A percentile compares a stretch with the other conserved stretches of the same genome.
These are phyloP conservation scores for Graptemys geographica DNA, from an alignment of 2,797 vertebrate genomes.

Conservation along the genomic window DNA sequence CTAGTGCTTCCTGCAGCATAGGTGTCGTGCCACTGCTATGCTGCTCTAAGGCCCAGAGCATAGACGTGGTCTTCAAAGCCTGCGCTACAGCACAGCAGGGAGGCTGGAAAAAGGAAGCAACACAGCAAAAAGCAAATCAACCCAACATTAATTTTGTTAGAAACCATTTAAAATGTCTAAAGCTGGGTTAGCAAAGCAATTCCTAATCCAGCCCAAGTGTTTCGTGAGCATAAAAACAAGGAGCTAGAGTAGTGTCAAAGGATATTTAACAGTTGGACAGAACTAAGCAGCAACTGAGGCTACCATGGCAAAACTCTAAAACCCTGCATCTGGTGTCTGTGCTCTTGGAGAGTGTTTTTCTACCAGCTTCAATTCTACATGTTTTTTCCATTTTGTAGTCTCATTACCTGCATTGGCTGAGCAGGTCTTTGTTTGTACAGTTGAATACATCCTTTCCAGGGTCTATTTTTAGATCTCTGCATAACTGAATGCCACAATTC, in stretches of 20 bases:
- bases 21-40: neutral
- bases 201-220: neutral
- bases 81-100: fast-evolving
- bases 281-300: neutral
- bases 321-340: neutral
- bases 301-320: neutral
- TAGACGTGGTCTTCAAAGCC: neutral
- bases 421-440: conserved; percentile 68
- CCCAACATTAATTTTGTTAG: fast-evolving
- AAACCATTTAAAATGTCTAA: fast-evolving
- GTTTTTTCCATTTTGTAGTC: conserved; percentile 61
- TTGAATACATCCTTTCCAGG: conserved; percentile 71
- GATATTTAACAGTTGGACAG: neutral
- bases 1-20: neutral
- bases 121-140: fast-evolving
- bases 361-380: neutral
- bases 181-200: neutral
- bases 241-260: neutral
- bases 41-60: too few relatives aligned
- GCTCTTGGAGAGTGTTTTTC: conserved; percentile 28
- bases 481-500: conserved; percentile 58
- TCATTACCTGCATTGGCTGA: conserved; percentile 63
- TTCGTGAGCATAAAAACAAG: neutral
- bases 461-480: conserved; percentile 58
- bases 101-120: neutral